A percentile compares a stretch with the other conserved stretches of the same genome.
These are phyloP conservation scores for Antechinus flavipes DNA, from an alignment of 2,113 vertebrate species.

Conservation along the genomic window DNA sequence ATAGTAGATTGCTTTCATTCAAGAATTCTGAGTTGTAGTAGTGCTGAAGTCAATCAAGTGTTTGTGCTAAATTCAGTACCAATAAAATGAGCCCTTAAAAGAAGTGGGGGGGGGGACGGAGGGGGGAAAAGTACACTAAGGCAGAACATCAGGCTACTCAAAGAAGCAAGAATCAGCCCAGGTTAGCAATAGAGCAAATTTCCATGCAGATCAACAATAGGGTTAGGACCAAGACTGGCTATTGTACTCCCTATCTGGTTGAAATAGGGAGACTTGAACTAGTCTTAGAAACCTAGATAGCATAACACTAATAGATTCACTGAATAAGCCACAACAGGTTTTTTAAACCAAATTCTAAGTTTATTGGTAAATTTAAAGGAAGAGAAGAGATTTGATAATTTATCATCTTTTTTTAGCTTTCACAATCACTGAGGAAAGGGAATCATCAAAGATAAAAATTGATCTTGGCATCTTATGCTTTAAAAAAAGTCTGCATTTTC, in stretches of 20 bases:
- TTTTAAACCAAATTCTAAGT: background rate
- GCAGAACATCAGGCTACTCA: background rate
- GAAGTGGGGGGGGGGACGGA: background rate
- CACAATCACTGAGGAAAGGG: background rate
- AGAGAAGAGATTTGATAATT: background rate
- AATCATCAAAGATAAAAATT: background rate
- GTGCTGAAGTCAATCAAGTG: background rate
- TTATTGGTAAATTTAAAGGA: background rate
- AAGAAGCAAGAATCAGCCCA: background rate
- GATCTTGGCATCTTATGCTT: background rate
- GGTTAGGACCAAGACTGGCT: background rate
- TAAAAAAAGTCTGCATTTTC: background rate
- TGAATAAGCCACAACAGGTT: background rate
- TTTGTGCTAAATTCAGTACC: background rate
- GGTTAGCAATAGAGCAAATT: background rate
- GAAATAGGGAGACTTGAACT: background rate
- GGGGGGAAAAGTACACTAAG: too few relatives aligned
- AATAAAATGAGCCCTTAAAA: background rate
- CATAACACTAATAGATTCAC: background rate
- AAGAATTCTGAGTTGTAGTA: too few relatives aligned
- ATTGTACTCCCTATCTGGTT: background rate
- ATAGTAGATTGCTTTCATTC: background rate
- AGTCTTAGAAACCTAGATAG: background rate
- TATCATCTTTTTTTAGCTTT: background rate
- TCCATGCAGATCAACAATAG: background rate